These are phyloP conservation scores for Pseudolaguvia tuberculata DNA, from an alignment of 2,113 vertebrate genomes.

Conservation along the genomic window DNA sequence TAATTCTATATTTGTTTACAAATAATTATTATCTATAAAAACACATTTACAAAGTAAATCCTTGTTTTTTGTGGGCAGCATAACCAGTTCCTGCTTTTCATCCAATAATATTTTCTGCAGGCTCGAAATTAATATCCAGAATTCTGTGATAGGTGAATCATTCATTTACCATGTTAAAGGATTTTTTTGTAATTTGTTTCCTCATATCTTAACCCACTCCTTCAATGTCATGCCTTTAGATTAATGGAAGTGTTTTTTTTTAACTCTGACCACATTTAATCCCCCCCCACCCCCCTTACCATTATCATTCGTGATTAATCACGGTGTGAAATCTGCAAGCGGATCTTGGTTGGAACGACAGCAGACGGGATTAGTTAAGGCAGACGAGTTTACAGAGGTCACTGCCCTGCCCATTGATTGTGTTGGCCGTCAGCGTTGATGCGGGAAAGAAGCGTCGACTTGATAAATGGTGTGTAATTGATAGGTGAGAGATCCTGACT, in stretches of 20 bases:
- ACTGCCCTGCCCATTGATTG: slow-evolving; percentile 38
- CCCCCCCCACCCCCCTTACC: slow-evolving; percentile 44
- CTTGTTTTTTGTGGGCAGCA: neutral
- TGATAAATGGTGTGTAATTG: slow-evolving; percentile 41
- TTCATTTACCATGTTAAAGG: neutral
- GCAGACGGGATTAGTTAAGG: slow-evolving; percentile 37
- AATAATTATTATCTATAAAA: neutral
- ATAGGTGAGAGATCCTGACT: slow-evolving; percentile 35
- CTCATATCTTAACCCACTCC: neutral
- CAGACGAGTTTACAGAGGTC: slow-evolving; percentile 35
- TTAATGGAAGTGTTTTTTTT: slow-evolving; percentile 28
- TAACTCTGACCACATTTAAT: slow-evolving; percentile 42
- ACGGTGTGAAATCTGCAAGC: slow-evolving; percentile 34
- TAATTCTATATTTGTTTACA: too few species aligned
- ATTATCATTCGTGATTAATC: slow-evolving; percentile 57
- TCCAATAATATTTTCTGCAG: neutral
- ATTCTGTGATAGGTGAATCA: neutral
- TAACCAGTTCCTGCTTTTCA: neutral
- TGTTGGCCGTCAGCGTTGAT: slow-evolving; percentile 28
- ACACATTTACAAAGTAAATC: neutral
- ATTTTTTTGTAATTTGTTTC: neutral
- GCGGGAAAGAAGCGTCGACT: slow-evolving; percentile 9
- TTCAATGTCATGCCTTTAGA: slow-evolving; percentile 22
- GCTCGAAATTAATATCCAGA: neutral
- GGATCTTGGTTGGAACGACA: slow-evolving; percentile 29